Conservation (phyloP, 1,140 invertebrate species). For the Hylaeus volcanicus region DNA sequence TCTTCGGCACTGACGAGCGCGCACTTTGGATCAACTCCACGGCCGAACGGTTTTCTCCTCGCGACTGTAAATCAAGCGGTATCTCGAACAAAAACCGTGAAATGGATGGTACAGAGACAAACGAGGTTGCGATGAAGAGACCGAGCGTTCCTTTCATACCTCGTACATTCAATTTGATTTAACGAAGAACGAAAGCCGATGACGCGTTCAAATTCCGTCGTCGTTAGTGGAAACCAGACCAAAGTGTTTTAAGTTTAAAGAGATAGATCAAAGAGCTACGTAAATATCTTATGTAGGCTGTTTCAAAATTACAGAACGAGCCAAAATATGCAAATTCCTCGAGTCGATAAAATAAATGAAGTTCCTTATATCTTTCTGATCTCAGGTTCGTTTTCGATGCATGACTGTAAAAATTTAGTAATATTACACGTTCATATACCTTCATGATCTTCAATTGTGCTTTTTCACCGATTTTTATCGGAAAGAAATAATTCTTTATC, state of each 20-base stretch:
- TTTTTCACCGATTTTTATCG: too few relatives aligned
- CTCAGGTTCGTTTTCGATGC: too few relatives aligned
- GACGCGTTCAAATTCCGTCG: background rate
- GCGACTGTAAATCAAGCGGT: slow-evolving; percentile 6
- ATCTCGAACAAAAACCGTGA: slow-evolving; percentile 5
- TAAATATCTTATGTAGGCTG: background rate
- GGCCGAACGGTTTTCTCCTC: background rate
- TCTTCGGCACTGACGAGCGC: background rate
- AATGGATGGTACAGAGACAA: slow-evolving; percentile 12
- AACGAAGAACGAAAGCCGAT: background rate
- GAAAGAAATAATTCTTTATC: too few relatives aligned
- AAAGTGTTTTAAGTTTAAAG: background rate
- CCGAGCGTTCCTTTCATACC: slow-evolving; percentile 4
- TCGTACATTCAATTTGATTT: slow-evolving; percentile 13
- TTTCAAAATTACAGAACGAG: too few relatives aligned
- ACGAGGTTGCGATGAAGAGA: slow-evolving; percentile 13
- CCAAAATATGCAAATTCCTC: too few relatives aligned
- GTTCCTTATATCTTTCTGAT: too few relatives aligned
- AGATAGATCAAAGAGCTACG: background rate
- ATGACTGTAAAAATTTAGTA: too few relatives aligned
- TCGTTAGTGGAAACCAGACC: background rate
- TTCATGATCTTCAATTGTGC: too few relatives aligned
- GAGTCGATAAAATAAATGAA: too few relatives aligned
- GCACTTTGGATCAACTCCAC: background rate
- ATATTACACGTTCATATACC: too few relatives aligned